Conservation (phyloP, 2,797 vertebrate species). For the Mus minutoides region DNA sequence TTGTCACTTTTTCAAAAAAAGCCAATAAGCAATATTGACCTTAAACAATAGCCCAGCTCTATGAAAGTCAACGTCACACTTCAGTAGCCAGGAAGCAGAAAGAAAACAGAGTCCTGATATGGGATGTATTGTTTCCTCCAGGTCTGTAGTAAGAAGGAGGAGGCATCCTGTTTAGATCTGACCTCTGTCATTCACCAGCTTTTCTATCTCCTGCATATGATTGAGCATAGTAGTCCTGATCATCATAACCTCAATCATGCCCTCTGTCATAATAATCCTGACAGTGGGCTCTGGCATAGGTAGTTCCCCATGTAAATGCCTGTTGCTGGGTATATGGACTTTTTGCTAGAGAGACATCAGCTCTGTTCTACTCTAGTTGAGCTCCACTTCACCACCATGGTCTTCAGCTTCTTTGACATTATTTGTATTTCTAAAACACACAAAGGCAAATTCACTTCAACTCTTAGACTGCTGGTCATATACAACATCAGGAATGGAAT, state of each 20-base stretch:
- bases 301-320: conserved; percentile 97
- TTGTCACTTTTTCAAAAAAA: conserved; percentile 87
- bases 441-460: not conserved
- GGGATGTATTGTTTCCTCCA: conserved; percentile 94
- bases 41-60: conserved; percentile 86
- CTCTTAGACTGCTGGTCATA: not conserved
- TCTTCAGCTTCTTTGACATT: conserved; percentile 90
- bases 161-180: conserved; percentile 92
- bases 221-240: conserved; percentile 92
- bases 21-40: conserved; percentile 89
- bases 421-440: not conserved
- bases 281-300: conserved; percentile 91
- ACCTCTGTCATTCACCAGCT: conserved; percentile 88
- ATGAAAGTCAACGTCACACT: conserved; percentile 83
- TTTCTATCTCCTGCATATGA: conserved; percentile 91
- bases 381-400: conserved; percentile 96
- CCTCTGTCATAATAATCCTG: conserved; percentile 93
- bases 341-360: conserved; percentile 97
- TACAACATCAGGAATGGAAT: not conserved
- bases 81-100: conserved; percentile 93
- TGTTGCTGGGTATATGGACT: conserved; percentile 93
- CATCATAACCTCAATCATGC: conserved; percentile 93
- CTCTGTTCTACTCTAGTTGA: conserved; percentile 96
- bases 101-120: conserved; percentile 96
- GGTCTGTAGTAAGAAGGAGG: conserved; percentile 95